A percentile compares a stretch with the other conserved stretches of the same genome.
phyloP scores from a whole-genome alignment of 1,140 invertebrate species.

The Aphis craccivora region DNA sequence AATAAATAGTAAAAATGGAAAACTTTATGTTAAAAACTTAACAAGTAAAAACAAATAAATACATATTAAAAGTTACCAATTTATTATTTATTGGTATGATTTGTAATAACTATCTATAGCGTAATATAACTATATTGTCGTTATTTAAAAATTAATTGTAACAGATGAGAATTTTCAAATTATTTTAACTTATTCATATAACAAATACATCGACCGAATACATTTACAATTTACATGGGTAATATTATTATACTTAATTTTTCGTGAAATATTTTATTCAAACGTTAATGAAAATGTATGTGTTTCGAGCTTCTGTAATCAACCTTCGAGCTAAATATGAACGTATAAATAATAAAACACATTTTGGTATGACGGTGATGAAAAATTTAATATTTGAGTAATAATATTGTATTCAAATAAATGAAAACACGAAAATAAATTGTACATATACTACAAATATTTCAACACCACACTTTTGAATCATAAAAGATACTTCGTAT shows the following conservation, averaged over 20 bases:
- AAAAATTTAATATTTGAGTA: not conserved
- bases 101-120: not conserved
- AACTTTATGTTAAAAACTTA: not conserved
- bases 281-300: not conserved
- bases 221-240: not conserved
- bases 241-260: not conserved
- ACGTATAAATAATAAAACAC: not conserved
- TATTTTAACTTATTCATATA: not conserved
- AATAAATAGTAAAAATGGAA: not conserved
- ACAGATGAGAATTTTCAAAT: not conserved
- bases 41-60: not conserved
- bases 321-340: not conserved
- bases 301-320: not conserved
- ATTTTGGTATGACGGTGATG: not conserved
- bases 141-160: not conserved
- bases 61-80: not conserved
- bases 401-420: not conserved
- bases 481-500: not conserved
- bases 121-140: not conserved
- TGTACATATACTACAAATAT: not conserved
- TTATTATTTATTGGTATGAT: not conserved
- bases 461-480: not conserved
- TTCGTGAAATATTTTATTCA: constrained; percentile 9
- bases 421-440: not conserved
- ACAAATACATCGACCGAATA: not conserved